Conservation (phyloP, 53 echinoderm and acorn worm genomes). For the Henricia sp. region DNA sequence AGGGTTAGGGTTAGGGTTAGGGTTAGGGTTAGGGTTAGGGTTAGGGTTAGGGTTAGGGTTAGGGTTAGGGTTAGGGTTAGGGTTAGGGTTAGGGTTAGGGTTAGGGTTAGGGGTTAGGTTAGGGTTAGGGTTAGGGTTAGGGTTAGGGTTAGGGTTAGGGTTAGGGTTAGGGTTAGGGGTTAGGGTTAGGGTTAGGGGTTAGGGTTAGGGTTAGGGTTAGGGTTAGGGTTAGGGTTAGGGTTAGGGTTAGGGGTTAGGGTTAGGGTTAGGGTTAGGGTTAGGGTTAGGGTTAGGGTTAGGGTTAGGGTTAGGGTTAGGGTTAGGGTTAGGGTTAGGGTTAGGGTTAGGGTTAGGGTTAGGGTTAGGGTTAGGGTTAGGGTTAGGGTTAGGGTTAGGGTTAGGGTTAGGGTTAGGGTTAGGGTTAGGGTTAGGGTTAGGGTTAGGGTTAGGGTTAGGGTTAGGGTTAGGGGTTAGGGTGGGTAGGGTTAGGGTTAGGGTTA, state of each 20-base stretch:
- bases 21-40: not conserved
- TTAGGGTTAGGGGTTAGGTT: no score
- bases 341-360: not conserved
- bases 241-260: no score
- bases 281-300: not conserved
- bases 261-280: not conserved
- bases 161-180: not conserved
- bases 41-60: not conserved
- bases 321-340: not conserved
- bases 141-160: not conserved
- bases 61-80: not conserved
- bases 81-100: not conserved
- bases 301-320: not conserved
- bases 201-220: not conserved
- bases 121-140: not conserved
- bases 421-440: not conserved
- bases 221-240: not conserved
- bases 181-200: no score
- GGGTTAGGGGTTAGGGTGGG: no score
- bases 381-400: not conserved
- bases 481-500: not conserved
- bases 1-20: not conserved
- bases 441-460: not conserved
- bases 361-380: not conserved
- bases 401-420: not conserved